These are phyloP conservation scores for Calidris pugnax DNA, from an alignment of 2,113 vertebrate genomes.

Conservation along the genomic window DNA sequence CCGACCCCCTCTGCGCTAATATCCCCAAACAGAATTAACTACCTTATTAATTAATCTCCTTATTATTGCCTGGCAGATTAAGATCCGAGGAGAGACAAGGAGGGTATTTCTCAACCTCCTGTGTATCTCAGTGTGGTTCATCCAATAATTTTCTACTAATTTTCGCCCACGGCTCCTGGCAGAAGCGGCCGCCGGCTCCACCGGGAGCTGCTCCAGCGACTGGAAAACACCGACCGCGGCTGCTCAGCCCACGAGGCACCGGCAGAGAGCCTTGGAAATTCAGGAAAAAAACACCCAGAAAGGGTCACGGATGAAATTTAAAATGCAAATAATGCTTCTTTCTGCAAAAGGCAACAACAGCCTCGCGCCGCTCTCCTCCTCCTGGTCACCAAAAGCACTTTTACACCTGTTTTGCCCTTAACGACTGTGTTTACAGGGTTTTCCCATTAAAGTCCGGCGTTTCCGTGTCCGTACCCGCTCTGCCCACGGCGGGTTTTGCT, in stretches of 20 bases:
- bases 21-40: neutral
- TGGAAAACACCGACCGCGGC: neutral
- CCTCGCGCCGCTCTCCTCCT: neutral
- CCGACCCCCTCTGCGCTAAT: neutral
- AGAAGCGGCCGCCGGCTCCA: fast-evolving
- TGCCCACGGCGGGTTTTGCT: fast-evolving
- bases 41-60: neutral
- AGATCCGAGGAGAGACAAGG: neutral
- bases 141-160: neutral
- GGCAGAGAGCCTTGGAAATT: neutral
- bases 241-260: fast-evolving
- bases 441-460: neutral
- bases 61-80: fast-evolving
- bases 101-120: neutral
- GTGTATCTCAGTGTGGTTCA: neutral
- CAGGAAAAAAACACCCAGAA: fast-evolving
- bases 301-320: no score
- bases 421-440: neutral
- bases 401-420: fast-evolving
- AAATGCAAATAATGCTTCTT: neutral
- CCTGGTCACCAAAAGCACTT: neutral
- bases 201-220: neutral
- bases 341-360: fast-evolving
- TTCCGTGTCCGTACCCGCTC: neutral
- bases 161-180: neutral